Evolutionary conservation across 2,113 vertebrate species (phyloP).

Genomic region (Eleginops maclovinus): DNA sequence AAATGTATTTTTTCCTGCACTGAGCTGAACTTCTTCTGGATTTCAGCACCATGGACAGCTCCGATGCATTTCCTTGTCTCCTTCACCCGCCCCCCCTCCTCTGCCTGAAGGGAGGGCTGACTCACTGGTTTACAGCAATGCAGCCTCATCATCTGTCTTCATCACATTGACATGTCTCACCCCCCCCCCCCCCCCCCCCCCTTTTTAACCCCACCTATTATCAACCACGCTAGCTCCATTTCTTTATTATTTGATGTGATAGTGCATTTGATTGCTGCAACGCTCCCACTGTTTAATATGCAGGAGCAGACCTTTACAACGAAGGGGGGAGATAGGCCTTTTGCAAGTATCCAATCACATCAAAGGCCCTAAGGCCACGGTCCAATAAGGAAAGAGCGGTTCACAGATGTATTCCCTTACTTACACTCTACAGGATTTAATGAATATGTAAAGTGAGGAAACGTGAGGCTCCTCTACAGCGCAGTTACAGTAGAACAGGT

Average conservation of each 20-base stretch:
- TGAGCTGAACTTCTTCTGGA: constrained; percentile 39
- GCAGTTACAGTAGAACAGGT: constrained; percentile 11
- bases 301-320: constrained; percentile 68
- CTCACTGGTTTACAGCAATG: constrained; percentile 79
- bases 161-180: constrained; percentile 67
- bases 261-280: constrained; percentile 55
- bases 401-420: constrained; percentile 36
- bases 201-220: constrained; percentile 12
- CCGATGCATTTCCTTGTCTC: constrained; percentile 26
- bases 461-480: constrained; percentile 11
- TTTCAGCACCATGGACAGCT: constrained; percentile 82
- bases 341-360: constrained; percentile 67
- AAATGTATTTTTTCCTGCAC: neutral
- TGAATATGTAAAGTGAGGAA: constrained; percentile 32
- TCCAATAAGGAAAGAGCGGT: constrained; percentile 52
- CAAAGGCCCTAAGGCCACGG: constrained; percentile 52
- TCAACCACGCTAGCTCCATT: neutral
- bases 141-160: constrained; percentile 78
- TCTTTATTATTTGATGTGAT: constrained; percentile 17
- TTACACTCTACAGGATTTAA: constrained; percentile 21
- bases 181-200: constrained; percentile 13
- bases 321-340: constrained; percentile 52
- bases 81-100: constrained; percentile 1
- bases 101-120: constrained; percentile 72
- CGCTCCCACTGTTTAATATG: constrained; percentile 67